Percentiles rank a stretch among this genome's conserved stretches.
phyloP scores from a whole-genome alignment of 2,888 invertebrate genomes.

The Eristalis arbustorum region DNA sequence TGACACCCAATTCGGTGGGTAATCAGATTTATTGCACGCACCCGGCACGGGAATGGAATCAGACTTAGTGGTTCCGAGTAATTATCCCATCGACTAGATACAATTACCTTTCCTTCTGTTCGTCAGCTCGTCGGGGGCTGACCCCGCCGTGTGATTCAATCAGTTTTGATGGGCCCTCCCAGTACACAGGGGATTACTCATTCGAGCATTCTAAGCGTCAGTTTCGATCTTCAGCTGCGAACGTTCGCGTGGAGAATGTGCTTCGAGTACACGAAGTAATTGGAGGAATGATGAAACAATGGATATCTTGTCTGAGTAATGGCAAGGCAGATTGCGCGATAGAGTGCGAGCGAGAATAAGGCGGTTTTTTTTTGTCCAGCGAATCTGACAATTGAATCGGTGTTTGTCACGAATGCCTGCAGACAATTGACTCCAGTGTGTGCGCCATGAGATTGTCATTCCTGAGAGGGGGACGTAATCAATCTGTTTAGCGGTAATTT shows the following conservation, averaged over 20 bases:
- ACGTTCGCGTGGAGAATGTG: background rate
- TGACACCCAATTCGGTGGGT: conserved; percentile 2
- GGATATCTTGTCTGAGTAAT: background rate
- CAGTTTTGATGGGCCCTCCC: background rate
- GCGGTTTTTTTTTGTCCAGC: background rate
- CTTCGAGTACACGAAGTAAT: background rate
- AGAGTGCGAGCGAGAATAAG: background rate
- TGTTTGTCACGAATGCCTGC: conserved; percentile 22
- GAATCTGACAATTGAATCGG: conserved; percentile 46
- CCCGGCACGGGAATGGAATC: conserved; percentile 5
- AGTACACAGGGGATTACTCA: background rate
- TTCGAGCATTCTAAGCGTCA: background rate
- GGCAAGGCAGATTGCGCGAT: background rate
- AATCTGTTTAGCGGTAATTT: background rate
- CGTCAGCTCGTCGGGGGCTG: background rate
- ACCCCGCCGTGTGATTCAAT: background rate
- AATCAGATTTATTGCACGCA: conserved; percentile 57
- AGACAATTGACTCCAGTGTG: conserved; percentile 7
- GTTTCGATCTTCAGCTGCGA: background rate
- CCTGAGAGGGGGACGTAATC: background rate
- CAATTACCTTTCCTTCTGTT: background rate
- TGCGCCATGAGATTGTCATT: background rate
- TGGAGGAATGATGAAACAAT: background rate
- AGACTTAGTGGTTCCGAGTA: conserved; percentile 4
- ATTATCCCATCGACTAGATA: background rate